Conservation (phyloP, 2,113 vertebrate species). For the Glareola pratincola region DNA sequence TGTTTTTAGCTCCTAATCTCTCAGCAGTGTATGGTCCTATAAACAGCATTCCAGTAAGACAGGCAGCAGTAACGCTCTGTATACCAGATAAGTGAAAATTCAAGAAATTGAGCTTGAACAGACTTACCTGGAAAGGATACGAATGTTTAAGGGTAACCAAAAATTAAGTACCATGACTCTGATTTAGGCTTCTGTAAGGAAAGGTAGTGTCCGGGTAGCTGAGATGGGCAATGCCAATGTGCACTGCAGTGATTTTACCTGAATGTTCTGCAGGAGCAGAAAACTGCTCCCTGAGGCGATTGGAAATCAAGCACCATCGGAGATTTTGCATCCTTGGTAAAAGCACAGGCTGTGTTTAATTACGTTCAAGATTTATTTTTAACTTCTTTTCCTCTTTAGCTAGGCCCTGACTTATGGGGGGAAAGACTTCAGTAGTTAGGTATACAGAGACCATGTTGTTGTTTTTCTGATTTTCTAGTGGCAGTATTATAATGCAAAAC, state of each 20-base stretch:
- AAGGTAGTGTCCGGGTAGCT: neutral
- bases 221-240: neutral
- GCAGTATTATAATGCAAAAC: neutral
- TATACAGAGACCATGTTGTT: neutral
- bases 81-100: neutral
- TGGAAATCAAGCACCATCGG: neutral
- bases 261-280: neutral
- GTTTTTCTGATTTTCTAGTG: neutral
- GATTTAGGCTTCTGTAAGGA: neutral
- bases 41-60: neutral
- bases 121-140: neutral
- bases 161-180: neutral
- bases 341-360: neutral
- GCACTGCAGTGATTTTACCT: neutral
- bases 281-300: neutral
- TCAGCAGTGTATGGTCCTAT: neutral
- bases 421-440: neutral
- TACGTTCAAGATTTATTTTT: neutral
- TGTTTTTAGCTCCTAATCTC: slow-evolving; percentile 23
- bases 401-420: neutral
- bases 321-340: neutral
- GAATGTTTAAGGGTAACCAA: neutral
- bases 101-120: neutral
- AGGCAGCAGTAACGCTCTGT: neutral
- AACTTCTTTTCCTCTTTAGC: neutral